Percentiles rank a stretch among this genome's conserved stretches.
Conservation (phyloP, 2,888 invertebrate species). For the Hypomecis punctinalis region DNA sequence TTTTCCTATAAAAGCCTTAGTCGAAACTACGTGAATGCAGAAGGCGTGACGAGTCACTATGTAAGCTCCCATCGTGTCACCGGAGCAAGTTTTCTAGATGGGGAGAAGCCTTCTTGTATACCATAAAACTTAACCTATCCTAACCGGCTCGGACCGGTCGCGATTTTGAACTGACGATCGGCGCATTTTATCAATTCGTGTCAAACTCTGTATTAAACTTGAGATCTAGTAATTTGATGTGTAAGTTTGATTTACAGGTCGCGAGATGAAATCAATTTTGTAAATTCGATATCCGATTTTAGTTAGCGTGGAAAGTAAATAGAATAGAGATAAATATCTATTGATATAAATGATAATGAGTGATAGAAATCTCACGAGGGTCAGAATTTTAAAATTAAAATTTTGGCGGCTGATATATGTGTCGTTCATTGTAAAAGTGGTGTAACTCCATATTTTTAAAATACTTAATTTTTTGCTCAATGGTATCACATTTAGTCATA, state of each 20-base stretch:
- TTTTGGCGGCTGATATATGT: too few species aligned
- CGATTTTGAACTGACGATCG: background rate
- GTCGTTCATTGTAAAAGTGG: too few species aligned
- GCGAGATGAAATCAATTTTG: background rate
- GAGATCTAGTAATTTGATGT: background rate
- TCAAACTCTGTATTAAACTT: background rate
- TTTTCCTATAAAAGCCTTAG: slow-evolving; percentile 39
- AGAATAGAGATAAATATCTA: too few species aligned
- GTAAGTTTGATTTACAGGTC: background rate
- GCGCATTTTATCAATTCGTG: background rate
- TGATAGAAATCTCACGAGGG: too few species aligned
- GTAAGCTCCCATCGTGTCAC: slow-evolving; percentile 19
- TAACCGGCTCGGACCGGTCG: slow-evolving; percentile 26
- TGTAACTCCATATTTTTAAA: too few species aligned
- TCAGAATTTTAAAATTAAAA: too few species aligned
- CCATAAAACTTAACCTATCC: slow-evolving; percentile 18
- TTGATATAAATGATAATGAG: too few species aligned
- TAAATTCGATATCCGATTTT: too few species aligned
- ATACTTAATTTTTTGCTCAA: too few species aligned
- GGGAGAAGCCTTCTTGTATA: background rate
- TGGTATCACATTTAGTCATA: too few species aligned
- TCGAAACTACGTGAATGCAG: slow-evolving; percentile 32
- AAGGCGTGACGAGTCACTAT: slow-evolving; percentile 24
- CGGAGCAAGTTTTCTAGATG: slow-evolving; percentile 13
- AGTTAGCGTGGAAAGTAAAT: too few species aligned